phyloP scores from a whole-genome alignment of 2,113 vertebrate genomes.

The Pseudorhombus dupliciocellatus region DNA sequence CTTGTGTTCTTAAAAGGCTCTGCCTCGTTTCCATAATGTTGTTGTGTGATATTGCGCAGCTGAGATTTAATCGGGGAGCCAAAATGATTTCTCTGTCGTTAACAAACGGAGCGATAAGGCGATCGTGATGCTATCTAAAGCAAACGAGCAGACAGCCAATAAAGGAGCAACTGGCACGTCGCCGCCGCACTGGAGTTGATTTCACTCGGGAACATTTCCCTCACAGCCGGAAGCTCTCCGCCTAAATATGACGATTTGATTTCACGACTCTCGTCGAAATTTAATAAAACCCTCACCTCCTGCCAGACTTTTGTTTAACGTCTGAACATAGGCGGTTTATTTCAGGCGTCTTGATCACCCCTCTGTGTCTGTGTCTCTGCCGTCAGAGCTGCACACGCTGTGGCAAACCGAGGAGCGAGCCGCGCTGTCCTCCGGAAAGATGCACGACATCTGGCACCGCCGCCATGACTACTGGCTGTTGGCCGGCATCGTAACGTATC shows the following conservation, averaged over 20 bases:
- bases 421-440: conserved; percentile 93
- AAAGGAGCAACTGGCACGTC: too few species aligned
- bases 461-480: conserved; percentile 98
- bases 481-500: conserved; percentile 98
- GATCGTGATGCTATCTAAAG: too few species aligned
- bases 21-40: background rate
- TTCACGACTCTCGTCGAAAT: background rate
- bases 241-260: background rate
- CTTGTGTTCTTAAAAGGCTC: background rate
- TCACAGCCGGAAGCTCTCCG: background rate
- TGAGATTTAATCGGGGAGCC: background rate
- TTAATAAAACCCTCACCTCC: background rate
- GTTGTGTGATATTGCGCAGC: too few species aligned
- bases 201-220: too few species aligned
- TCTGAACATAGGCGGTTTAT: background rate
- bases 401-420: conserved; percentile 98
- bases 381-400: conserved; percentile 93
- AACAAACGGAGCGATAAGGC: too few species aligned
- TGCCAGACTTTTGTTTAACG: background rate
- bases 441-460: conserved; percentile 98
- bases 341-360: conserved; percentile 8
- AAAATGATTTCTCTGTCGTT: too few species aligned
- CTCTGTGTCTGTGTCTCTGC: conserved; percentile 7
- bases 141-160: too few species aligned
- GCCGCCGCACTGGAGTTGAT: too few species aligned